A percentile compares a stretch with the other conserved stretches of the same genome.
Conservation (phyloP, 2,113 vertebrate species). For the Myiozetetes cayanensis region DNA sequence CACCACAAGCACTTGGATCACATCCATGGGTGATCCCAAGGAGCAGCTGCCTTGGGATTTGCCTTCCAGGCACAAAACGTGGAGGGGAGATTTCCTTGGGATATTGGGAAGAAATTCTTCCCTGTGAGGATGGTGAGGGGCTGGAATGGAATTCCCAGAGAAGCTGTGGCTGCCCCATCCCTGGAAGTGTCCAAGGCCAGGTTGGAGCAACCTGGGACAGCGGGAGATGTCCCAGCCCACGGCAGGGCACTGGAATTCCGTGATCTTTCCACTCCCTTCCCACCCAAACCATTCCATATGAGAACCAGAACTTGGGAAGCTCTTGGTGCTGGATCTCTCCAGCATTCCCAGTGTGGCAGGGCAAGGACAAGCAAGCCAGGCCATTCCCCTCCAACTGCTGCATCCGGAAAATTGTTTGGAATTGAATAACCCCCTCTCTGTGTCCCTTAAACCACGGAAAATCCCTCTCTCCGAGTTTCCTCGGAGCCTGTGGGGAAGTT, state of each 20-base stretch:
- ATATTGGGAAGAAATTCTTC: not conserved
- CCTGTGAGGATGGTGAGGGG: no score
- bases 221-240: not conserved
- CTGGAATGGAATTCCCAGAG: no score
- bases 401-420: not conserved
- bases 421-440: not conserved
- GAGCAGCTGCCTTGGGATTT: not conserved
- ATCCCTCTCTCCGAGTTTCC: conserved; percentile 13
- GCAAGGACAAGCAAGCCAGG: not conserved
- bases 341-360: not conserved
- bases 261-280: not conserved
- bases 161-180: no score
- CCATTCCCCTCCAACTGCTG: not conserved
- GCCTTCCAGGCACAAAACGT: not conserved
- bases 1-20: not conserved
- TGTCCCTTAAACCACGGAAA: not conserved
- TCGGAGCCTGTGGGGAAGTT: conserved; percentile 43
- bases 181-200: not conserved
- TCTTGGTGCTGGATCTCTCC: not conserved
- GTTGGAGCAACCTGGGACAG: not conserved
- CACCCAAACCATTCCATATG: not conserved
- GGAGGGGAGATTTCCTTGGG: not conserved
- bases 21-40: not conserved
- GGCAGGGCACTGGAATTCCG: not conserved
- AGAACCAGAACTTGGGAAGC: rapidly evolving